Base-by-base conservation (phyloP, 2,888 invertebrate species). In the Eueremaeus valkanovi region DNA sequence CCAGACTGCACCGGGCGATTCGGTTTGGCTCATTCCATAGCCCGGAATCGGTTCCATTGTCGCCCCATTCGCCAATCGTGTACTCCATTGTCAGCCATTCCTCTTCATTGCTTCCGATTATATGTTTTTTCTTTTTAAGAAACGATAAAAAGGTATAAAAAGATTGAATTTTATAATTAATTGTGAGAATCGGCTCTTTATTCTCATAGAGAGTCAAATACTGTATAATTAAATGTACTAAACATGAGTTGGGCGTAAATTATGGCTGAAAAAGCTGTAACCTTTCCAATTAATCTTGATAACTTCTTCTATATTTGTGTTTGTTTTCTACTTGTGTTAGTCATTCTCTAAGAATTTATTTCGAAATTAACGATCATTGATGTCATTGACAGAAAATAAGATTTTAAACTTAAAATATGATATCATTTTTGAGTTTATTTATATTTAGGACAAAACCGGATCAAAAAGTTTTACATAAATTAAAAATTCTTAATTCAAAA, bases 11-110 rank as follows among this genome's bases (percentile, higher is more conserved):
- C 40, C 72, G 72, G 49, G 72, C 75, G 58, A 75, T 75, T 66
- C 72, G 55, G 18, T n/a, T 18, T 0, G 72, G 55, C 40, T 72
- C 72, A 24, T 24, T 63, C 75, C 75, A 75, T 13, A 27, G 45
- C 36, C 72, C 45, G 13, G 72, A 58, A n/a, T 42, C 42, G 1
- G 72, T 75, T 1, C 66, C 72, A 42, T 72, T 75, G 13, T 68
- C 70, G 11, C 49, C 42, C 75, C 75, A 75, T n/a, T 55, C 29
- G 5, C 55, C 55, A 1, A 75, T 72, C 11, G 9, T 58, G 27
- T 58, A 63, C 13, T 75, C 72, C 55, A 75, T 49, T 72, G 72
- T 51, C 16, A 55, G 55, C 75, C 75, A 75, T 73, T 75, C 75
- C 42, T 61, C 75, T 61, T 75, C 75, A 55, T 36, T 24, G 24